A percentile compares a stretch with the other conserved stretches of the same genome.
Conservation (phyloP, 2,797 vertebrate species). For the Microctenopoma steveboyesi region DNA sequence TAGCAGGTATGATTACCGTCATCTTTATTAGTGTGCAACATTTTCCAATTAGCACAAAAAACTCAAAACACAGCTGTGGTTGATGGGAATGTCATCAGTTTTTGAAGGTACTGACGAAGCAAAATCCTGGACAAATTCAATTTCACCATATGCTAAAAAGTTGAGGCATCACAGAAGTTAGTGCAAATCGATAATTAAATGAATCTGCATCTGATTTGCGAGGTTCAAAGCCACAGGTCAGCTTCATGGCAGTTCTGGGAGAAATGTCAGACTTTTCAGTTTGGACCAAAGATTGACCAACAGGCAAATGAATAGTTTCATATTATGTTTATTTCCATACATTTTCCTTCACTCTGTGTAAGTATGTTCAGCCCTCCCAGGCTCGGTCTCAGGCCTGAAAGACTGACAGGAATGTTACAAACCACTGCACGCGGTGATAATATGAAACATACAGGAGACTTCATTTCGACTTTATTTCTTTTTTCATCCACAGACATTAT, state of each 20-base stretch:
- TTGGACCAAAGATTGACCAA: too few relatives aligned
- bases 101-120: neutral
- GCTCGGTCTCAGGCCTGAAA: neutral
- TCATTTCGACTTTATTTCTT: neutral
- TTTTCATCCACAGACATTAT: neutral
- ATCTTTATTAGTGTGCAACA: neutral
- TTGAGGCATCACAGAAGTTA: neutral
- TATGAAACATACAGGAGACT: neutral
- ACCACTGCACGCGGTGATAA: neutral
- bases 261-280: neutral
- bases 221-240: constrained; percentile 3
- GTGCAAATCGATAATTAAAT: neutral
- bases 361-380: neutral
- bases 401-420: neutral
- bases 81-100: neutral
- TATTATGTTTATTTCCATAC: neutral
- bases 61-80: neutral
- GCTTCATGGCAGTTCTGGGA: neutral
- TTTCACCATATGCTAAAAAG: too few relatives aligned
- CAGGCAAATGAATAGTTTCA: neutral
- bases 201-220: neutral
- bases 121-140: neutral
- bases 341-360: neutral
- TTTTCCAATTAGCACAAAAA: neutral
- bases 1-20: neutral